Evolutionary conservation across 2,113 vertebrate genomes (phyloP).

Genomic region (Oophaga pumilio): DNA sequence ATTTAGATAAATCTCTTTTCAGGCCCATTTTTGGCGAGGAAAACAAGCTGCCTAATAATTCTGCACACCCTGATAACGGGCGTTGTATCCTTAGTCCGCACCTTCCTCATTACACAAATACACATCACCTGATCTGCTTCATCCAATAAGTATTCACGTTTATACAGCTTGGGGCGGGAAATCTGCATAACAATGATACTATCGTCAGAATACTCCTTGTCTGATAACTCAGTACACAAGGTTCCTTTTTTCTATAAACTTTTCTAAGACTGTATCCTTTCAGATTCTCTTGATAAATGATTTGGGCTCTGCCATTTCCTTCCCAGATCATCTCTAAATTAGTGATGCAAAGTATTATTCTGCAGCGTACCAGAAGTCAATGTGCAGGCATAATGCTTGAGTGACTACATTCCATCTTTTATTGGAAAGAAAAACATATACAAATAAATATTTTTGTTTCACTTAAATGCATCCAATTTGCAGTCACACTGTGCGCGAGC

Average conservation of each 20-base stretch:
- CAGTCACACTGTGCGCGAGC: constrained; percentile 1
- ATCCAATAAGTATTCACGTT: too few relatives aligned
- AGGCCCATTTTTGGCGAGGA: too few relatives aligned
- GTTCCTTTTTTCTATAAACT: not conserved
- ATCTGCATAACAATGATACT: too few relatives aligned
- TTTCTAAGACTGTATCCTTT: not conserved
- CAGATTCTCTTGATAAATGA: not conserved
- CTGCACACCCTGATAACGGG: too few relatives aligned
- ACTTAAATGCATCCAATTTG: constrained; percentile 46
- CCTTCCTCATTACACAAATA: too few relatives aligned
- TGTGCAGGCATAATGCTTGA: constrained; percentile 8
- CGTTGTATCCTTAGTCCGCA: too few relatives aligned
- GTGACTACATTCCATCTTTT: constrained; percentile 12
- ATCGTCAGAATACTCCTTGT: too few relatives aligned
- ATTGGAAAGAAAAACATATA: constrained; percentile 22
- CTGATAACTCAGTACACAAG: too few relatives aligned
- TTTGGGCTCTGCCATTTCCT: not conserved
- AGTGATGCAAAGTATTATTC: constrained; percentile 46
- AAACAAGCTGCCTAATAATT: too few relatives aligned
- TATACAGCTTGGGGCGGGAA: too few relatives aligned
- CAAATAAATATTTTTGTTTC: constrained; percentile 50
- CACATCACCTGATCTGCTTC: too few relatives aligned
- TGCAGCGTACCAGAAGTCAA: constrained; percentile 29
- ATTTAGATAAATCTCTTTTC: too few relatives aligned
- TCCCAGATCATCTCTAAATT: constrained; percentile 20